phyloP scores from a whole-genome alignment of 1,140 invertebrate species.

The Brachionus paranguensis region DNA sequence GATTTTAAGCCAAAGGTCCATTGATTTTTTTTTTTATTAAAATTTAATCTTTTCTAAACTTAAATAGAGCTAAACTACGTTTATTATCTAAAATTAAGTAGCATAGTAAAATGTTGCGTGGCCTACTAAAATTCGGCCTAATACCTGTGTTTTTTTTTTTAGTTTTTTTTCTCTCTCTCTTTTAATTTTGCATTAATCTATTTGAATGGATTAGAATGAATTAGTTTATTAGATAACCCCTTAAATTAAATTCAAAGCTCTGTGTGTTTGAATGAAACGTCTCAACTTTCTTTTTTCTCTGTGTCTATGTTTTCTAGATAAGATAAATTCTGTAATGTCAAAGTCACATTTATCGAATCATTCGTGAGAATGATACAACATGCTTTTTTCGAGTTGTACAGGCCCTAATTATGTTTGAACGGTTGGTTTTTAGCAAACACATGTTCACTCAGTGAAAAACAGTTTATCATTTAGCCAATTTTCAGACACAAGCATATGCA shows the following conservation, averaged over 20 bases:
- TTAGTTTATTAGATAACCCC: conserved; percentile 25
- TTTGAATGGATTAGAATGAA: conserved; percentile 32
- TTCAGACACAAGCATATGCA: not conserved
- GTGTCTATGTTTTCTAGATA: not conserved
- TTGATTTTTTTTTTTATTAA: not conserved
- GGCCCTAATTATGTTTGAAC: not conserved
- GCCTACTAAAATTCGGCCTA: not conserved
- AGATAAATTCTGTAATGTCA: conserved; percentile 14
- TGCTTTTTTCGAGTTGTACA: not conserved
- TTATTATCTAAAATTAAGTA: conserved; percentile 35
- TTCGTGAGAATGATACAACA: not conserved
- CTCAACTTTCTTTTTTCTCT: not conserved
- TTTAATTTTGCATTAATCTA: conserved; percentile 26
- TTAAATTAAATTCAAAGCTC: conserved; percentile 24
- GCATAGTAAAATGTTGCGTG: not conserved
- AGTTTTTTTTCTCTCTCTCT: not conserved
- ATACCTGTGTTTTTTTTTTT: conserved; percentile 7
- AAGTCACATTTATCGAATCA: not conserved
- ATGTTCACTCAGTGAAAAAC: not conserved
- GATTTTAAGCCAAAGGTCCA: not conserved
- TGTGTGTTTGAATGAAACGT: not conserved
- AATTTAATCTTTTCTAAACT: conserved; percentile 9
- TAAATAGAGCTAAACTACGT: not conserved
- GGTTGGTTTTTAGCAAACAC: not conserved
- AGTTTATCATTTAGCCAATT: not conserved